Conservation (phyloP, 2,888 invertebrate genomes). For the Biston stratarius region DNA sequence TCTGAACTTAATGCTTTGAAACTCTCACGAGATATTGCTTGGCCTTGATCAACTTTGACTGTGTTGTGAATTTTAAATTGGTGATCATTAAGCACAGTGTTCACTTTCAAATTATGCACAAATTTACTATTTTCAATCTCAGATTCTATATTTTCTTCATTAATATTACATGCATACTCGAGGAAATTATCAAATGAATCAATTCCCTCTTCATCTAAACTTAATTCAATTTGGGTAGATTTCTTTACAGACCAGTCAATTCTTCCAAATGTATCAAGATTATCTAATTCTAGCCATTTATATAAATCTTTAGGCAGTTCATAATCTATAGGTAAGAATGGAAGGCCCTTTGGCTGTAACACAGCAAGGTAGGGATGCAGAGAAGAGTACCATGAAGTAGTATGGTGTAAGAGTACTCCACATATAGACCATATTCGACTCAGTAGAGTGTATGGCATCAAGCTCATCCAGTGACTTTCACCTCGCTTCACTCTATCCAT, state of each 20-base stretch:
- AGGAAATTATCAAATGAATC: slow-evolving; percentile 67
- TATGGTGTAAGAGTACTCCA: slow-evolving; percentile 75
- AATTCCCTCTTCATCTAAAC: slow-evolving; percentile 59
- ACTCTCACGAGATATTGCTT: slow-evolving; percentile 34
- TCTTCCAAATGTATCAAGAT: slow-evolving; percentile 74
- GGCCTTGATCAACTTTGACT: slow-evolving; percentile 24
- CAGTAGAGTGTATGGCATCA: slow-evolving; percentile 83
- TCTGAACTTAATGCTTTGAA: slow-evolving; percentile 13
- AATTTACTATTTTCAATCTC: slow-evolving; percentile 33
- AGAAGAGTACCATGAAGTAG: slow-evolving; percentile 82
- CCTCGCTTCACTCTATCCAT: slow-evolving; percentile 82
- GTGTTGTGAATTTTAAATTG: slow-evolving; percentile 3
- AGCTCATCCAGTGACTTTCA: slow-evolving; percentile 85
- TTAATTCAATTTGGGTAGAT: slow-evolving; percentile 51
- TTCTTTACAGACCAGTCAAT: slow-evolving; percentile 71
- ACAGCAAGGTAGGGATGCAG: slow-evolving; percentile 69
- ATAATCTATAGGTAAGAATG: slow-evolving; percentile 79
- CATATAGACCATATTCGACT: slow-evolving; percentile 85
- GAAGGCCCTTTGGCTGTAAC: slow-evolving; percentile 75
- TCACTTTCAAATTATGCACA: slow-evolving; percentile 9
- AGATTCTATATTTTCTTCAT: slow-evolving; percentile 57
- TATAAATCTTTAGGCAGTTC: slow-evolving; percentile 77
- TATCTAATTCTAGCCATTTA: slow-evolving; percentile 79
- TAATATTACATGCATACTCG: slow-evolving; percentile 61
- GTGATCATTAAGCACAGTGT: background rate